A percentile compares a stretch with the other conserved stretches of the same genome.
These are phyloP conservation scores for Eospalax fontanierii DNA, from an alignment of 2,797 vertebrate genomes.

Conservation along the genomic window DNA sequence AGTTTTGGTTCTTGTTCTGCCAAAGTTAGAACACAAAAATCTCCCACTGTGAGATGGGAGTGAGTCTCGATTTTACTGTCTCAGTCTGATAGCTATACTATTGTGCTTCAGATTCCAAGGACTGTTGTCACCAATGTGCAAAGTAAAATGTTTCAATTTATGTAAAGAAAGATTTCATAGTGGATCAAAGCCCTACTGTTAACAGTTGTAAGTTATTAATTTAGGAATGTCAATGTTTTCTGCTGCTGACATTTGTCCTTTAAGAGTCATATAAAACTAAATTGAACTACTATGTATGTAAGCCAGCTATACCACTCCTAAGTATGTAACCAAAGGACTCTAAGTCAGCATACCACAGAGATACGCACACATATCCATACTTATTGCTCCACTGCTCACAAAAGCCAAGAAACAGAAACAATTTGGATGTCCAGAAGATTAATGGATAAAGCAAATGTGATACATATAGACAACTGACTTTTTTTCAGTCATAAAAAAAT, in stretches of 20 bases:
- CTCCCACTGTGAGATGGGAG: background rate
- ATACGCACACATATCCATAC: too few relatives aligned
- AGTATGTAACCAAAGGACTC: background rate
- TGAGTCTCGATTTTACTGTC: background rate
- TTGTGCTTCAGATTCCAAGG: background rate
- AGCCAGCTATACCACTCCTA: background rate
- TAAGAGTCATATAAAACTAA: background rate
- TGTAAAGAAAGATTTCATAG: background rate
- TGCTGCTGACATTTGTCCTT: background rate
- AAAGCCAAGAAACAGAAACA: background rate
- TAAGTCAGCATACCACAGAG: background rate
- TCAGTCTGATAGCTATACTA: background rate
- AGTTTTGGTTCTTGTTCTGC: background rate
- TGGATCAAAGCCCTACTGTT: background rate
- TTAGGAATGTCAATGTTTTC: background rate
- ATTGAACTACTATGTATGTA: background rate
- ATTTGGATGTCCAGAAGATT: background rate
- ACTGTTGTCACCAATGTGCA: background rate
- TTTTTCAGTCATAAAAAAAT: background rate
- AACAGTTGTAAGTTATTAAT: background rate
- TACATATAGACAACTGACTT: background rate
- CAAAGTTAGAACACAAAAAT: background rate
- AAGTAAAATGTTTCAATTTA: background rate
- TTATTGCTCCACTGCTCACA: background rate
- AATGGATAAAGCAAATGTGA: background rate